Evolutionary conservation across 1,140 invertebrate species (phyloP).

Genomic region (Aphaenogaster rudis): DNA sequence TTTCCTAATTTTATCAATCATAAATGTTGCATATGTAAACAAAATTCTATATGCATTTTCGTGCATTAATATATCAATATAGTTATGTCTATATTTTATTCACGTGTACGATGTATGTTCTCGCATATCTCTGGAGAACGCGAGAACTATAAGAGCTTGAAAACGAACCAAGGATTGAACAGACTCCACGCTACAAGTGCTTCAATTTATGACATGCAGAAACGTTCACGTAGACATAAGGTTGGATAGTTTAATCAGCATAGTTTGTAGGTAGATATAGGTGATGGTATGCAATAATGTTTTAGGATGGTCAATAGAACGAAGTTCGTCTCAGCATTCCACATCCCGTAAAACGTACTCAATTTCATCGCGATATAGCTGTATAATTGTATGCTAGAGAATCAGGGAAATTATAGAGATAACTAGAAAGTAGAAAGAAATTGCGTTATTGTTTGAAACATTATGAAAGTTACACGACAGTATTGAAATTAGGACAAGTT

Average conservation of each 20-base stretch:
- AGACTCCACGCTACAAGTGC: not conserved
- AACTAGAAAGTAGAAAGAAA: not conserved
- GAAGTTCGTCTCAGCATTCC: not conserved
- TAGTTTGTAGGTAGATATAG: not conserved
- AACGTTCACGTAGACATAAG: slow-evolving; percentile 1
- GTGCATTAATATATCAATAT: not conserved
- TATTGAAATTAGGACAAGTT: not conserved
- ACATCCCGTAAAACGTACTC: not conserved
- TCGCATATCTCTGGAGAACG: not conserved
- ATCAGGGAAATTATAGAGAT: not conserved
- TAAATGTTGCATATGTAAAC: slow-evolving; percentile 28
- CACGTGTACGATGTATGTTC: not conserved
- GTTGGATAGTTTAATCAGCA: not conserved
- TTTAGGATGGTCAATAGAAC: not conserved
- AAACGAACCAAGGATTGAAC: slow-evolving; percentile 23
- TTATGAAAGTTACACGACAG: not conserved
- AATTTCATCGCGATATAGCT: not conserved
- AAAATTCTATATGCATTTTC: not conserved
- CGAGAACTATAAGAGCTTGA: slow-evolving; percentile 14
- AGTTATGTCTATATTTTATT: slow-evolving; percentile 7
- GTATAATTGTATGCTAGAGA: not conserved
- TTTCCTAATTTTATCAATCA: slow-evolving; percentile 14
- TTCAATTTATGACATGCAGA: slow-evolving; percentile 39
- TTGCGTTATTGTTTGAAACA: not conserved
- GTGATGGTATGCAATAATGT: not conserved